Evolutionary conservation across 92 coral and sea anemone species (phyloP), one percentile per base, ranked within the genome.

Genomic region (Phenganax stokvisi): DNA sequence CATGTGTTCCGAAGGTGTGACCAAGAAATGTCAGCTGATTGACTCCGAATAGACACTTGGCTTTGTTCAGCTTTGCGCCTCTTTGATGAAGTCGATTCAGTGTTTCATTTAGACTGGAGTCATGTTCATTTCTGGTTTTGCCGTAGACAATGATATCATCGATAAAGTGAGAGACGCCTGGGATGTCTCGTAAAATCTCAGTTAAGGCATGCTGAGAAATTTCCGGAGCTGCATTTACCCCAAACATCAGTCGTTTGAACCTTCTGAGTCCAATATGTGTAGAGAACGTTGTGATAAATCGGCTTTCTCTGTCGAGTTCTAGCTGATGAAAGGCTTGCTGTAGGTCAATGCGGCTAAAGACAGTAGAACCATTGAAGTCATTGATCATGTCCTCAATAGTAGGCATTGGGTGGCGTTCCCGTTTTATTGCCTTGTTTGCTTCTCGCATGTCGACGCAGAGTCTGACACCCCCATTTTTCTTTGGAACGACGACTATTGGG

Each of bases 391-490:
- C 74, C 11, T 72, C 74, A 7, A 78, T 55, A 13, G 79, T 51
- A 61, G 79, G 59, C 62, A 61, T 54, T 47, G 55, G 62, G 56
- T 59, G 80, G n/a, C 31, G 29, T 30, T 59, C 51, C 56, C 80
- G 17, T 52, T 75, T 75, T 30, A 52, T 85, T 31, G 88, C 87
- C 62, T 81, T 74, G 64, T 89, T 89, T 16, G 92, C 88, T 70
- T 89, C 92, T 55, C 88, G 88, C 92, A 86, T 86, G 80, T 86
- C 92, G 68, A 89, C 90, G 51, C 92, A 89, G 28, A 86, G 71
- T 69, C 92, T 52, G 44, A 89, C 90, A 29, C 78, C 80, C 9
- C 87, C 88, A 52, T 87, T 86, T 13, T 71, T 57, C 65, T 89
- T 89, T 12, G 87, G 89, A 51, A 86, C 89, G 15, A 84, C 84